Evolutionary conservation across 2,888 invertebrate genomes (phyloP), one percentile per base, ranked within the genome.

Genomic region (Schizotus pectinicornis): DNA sequence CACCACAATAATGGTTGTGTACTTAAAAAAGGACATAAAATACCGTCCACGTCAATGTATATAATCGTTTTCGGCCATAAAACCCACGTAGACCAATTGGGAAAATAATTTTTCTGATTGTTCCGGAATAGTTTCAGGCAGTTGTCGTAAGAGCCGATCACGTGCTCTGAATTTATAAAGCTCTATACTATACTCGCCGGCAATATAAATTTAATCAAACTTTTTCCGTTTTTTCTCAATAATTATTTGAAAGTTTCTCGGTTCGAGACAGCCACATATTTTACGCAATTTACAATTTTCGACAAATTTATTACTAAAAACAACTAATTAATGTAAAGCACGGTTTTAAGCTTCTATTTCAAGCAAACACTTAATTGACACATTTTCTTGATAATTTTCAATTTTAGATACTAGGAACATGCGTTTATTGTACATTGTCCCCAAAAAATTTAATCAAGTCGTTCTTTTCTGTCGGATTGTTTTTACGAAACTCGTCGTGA

Each of bases 51-150:
- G 14, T 14, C 48, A 9, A 34, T 30, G 30, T 34, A 14, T 30
- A 35, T 38, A 39, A 31, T 34, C 33, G 33, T 48, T 52, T 32
- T 37, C 47, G 8, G 13, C 35, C 31, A 41, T 34, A 48, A 55
- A 56, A 48, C 32, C 31, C 36, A 31, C 47, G 36, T 33, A 32
- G 47, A 42, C 57, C 57, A 57, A 52, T 57, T 47, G 47, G 51
- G 42, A 22, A 52, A 58, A 58, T 58, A 41, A 58, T 58, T 53
- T 58, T 58, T 58, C 43, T 58, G 52, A 53, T 58, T 58, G 58
- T 58, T 58, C 58, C 31, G 53, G 48, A 58, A 53, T 48, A 58
- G 57, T 57, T 57, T 58, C 41, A 31, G 53, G 48, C 11, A 53
- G 52, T 43, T 52, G 56, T 56, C 50, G 45, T 45, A 56, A 48